Evolutionary conservation across 2,888 invertebrate genomes (phyloP).

Genomic region (Polymixis flavicincta): DNA sequence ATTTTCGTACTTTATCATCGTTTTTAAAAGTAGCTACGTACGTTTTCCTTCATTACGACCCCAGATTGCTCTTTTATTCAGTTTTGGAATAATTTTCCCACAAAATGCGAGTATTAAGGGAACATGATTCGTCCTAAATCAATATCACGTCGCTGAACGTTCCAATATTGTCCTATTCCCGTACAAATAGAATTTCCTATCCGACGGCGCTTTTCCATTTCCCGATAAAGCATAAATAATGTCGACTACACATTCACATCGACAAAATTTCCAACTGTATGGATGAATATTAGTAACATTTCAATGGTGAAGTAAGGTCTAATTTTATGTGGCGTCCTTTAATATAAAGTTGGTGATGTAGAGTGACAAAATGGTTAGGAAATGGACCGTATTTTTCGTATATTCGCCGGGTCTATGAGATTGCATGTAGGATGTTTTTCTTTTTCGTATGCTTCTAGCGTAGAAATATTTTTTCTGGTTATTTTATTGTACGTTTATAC

Average conservation of each 20-base stretch:
- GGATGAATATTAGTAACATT: slow-evolving; percentile 9
- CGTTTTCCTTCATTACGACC: not conserved
- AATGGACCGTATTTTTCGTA: not conserved
- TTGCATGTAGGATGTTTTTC: not conserved
- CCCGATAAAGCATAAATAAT: slow-evolving; percentile 50
- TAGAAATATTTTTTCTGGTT: not conserved
- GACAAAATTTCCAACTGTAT: slow-evolving; percentile 20
- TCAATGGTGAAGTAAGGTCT: not conserved
- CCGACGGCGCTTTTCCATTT: slow-evolving; percentile 53
- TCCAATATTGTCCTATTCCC: slow-evolving; percentile 45
- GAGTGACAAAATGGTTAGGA: not conserved
- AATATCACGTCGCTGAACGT: slow-evolving; percentile 42
- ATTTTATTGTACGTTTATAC: not conserved
- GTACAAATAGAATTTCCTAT: slow-evolving; percentile 61
- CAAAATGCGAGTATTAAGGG: slow-evolving; percentile 37
- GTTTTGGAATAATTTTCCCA: slow-evolving; percentile 15
- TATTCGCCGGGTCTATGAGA: not conserved
- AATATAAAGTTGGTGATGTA: not conserved
- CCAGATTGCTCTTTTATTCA: not conserved
- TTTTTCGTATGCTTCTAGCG: not conserved
- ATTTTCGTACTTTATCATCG: not conserved
- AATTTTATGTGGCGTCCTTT: not conserved
- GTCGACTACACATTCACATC: slow-evolving; percentile 27
- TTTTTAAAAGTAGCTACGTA: not conserved
- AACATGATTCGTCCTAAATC: slow-evolving; percentile 50